Conservation (phyloP, 2,797 vertebrate genomes). For the Semaprochilodus insignis region DNA sequence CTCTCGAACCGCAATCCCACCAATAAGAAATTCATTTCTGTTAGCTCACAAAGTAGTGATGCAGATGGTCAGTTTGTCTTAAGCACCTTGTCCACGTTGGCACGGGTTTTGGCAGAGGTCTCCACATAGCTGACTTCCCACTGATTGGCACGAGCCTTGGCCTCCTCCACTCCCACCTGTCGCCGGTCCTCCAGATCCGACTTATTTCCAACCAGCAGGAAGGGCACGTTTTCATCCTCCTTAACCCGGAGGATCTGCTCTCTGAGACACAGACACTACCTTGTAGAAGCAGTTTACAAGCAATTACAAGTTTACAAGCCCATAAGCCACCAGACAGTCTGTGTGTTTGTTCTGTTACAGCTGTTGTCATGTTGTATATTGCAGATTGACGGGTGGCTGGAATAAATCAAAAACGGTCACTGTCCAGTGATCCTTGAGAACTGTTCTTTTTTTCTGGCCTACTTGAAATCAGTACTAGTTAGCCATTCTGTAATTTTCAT, state of each 20-base stretch:
- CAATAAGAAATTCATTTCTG: background rate
- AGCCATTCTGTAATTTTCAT: background rate
- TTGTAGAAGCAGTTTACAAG: background rate
- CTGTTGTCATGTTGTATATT: background rate
- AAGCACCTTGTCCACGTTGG: conserved; percentile 89
- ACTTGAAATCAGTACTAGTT: background rate
- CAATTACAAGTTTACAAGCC: too few species aligned
- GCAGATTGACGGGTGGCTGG: background rate
- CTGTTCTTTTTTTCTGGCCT: background rate
- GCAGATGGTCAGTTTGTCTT: background rate
- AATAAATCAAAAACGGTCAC: background rate
- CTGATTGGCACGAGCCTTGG: conserved; percentile 88
- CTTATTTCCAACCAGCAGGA: conserved; percentile 89
- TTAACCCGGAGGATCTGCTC: conserved; percentile 90
- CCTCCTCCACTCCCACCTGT: conserved; percentile 88
- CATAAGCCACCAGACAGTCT: background rate
- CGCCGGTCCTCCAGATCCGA: conserved; percentile 90
- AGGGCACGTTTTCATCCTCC: conserved; percentile 89
- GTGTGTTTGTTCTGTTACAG: background rate
- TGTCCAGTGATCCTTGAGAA: background rate
- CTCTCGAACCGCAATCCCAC: background rate
- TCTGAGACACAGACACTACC: conserved; percentile 63
- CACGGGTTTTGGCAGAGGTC: conserved; percentile 89
- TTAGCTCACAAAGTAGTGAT: background rate
- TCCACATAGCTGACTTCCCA: conserved; percentile 92